A percentile compares a stretch with the other conserved stretches of the same genome.
phyloP scores from a whole-genome alignment of 2,888 invertebrate species.

The Mythimna ferrago region DNA sequence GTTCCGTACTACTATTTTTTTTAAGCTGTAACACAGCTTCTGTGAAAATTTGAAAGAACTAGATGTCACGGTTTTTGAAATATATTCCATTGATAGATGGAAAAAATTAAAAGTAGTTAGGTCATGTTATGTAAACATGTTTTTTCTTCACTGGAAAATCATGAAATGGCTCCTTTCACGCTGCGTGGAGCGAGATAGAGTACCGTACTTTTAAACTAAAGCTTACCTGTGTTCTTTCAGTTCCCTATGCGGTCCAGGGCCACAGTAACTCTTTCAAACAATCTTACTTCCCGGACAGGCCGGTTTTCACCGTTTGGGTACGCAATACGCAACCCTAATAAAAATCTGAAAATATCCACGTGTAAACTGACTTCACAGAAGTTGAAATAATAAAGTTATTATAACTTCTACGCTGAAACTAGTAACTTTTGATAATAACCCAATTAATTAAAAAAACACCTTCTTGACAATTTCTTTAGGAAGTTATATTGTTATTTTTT shows the following conservation, averaged over 20 bases:
- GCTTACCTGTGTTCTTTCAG: neutral
- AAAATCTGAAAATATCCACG: neutral
- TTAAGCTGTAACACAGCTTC: neutral
- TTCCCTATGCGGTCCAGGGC: neutral
- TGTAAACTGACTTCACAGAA: neutral
- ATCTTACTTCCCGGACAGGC: too few relatives aligned
- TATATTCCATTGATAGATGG: too few relatives aligned
- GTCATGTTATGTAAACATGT: too few relatives aligned
- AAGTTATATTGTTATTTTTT: neutral
- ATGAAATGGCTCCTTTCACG: too few relatives aligned
- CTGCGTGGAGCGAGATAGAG: too few relatives aligned
- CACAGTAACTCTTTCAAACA: neutral
- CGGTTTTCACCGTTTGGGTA: neutral
- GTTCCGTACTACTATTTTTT: neutral
- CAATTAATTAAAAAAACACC: constrained; percentile 6
- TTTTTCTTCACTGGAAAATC: too few relatives aligned
- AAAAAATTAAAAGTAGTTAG: too few relatives aligned
- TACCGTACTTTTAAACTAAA: neutral
- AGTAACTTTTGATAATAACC: neutral
- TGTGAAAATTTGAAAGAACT: too few relatives aligned
- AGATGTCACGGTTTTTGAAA: too few relatives aligned
- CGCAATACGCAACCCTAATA: neutral
- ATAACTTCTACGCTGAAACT: neutral
- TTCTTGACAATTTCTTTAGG: neutral
- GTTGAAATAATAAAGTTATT: neutral